Conservation (phyloP, 2,797 vertebrate genomes). For the Cyclura pinguis region DNA sequence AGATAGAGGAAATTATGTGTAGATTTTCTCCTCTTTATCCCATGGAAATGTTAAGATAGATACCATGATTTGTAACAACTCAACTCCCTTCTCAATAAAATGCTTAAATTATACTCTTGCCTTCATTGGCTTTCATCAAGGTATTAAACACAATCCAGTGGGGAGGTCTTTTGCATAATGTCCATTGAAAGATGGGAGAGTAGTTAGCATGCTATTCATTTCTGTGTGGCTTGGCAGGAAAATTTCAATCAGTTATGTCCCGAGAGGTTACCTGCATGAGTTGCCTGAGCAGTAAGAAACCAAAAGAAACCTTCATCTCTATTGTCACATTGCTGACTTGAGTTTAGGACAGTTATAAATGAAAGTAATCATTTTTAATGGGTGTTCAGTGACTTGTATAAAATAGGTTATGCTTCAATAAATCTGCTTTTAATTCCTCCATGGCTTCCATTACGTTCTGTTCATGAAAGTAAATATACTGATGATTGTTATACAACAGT, state of each 20-base stretch:
- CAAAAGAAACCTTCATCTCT: constrained; percentile 25
- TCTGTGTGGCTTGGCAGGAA: neutral
- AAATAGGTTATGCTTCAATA: constrained; percentile 36
- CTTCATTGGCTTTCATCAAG: neutral
- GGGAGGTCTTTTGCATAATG: neutral
- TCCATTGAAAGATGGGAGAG: neutral
- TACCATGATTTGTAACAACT: neutral
- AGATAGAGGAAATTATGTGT: too few relatives aligned
- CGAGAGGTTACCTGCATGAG: neutral
- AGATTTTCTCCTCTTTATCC: too few relatives aligned
- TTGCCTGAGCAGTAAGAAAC: neutral
- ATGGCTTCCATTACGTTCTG: constrained; percentile 32
- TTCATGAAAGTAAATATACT: constrained; percentile 17
- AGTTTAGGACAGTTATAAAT: constrained; percentile 25
- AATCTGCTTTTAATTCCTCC: constrained; percentile 25
- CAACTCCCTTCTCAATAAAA: neutral
- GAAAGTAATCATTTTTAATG: constrained; percentile 42
- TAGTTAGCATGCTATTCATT: neutral
- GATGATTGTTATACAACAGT: neutral
- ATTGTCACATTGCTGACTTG: constrained; percentile 20
- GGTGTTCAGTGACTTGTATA: neutral
- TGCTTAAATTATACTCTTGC: neutral
- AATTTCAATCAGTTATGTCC: neutral
- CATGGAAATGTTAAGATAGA: too few relatives aligned
- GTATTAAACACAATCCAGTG: neutral